These are phyloP conservation scores for Oxytorus armatus DNA, from an alignment of 2,888 invertebrate species.

Conservation along the genomic window DNA sequence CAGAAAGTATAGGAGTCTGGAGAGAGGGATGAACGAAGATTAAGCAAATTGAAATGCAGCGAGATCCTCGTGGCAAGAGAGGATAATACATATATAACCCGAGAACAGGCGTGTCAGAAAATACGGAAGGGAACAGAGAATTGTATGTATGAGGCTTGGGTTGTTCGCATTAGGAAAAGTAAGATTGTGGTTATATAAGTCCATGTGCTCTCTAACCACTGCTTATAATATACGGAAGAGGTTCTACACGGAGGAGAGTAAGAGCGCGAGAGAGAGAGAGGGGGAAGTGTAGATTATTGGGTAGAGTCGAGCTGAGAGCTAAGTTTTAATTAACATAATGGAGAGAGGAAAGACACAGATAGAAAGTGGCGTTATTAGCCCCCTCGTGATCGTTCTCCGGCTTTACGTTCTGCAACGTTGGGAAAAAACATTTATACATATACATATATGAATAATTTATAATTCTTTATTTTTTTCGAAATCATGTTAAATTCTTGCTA, in stretches of 20 bases:
- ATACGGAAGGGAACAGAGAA: conserved; percentile 20
- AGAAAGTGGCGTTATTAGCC: conserved; percentile 78
- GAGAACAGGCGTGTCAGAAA: conserved; percentile 34
- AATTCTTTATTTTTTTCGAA: too few species aligned
- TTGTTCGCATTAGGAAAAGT: conserved; percentile 49
- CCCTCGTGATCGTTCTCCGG: conserved; percentile 75
- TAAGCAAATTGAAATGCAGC: conserved; percentile 60
- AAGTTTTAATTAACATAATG: conserved; percentile 83
- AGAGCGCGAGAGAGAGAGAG: conserved; percentile 58
- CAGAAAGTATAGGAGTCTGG: conserved; percentile 5
- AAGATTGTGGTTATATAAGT: conserved; percentile 39
- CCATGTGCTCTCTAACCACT: conserved; percentile 30
- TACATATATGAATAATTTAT: neutral
- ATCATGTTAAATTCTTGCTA: too few species aligned
- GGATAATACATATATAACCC: conserved; percentile 17
- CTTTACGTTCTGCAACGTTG: conserved; percentile 23
- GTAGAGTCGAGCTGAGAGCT: conserved; percentile 75
- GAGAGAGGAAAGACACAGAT: conserved; percentile 40
- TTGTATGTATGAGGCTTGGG: conserved; percentile 11
- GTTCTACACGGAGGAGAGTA: conserved; percentile 15
- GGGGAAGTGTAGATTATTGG: conserved; percentile 59
- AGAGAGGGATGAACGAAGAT: conserved; percentile 38
- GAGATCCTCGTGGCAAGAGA: conserved; percentile 41
- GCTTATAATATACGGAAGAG: conserved; percentile 45
- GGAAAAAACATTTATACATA: conserved; percentile 5